Conservation (phyloP, 1,140 invertebrate species). For the Eumaeus atala region DNA sequence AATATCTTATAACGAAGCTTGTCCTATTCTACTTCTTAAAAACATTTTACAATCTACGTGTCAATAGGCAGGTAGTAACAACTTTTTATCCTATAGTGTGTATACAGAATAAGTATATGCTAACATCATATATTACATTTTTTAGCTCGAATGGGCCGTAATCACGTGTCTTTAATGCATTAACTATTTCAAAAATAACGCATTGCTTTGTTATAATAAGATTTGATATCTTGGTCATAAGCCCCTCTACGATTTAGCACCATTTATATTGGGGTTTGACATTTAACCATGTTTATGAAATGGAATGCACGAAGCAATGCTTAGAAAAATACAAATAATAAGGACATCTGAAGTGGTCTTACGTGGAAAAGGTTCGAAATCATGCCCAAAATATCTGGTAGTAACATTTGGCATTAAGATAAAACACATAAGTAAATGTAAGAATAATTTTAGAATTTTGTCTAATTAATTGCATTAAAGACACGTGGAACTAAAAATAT, state of each 20-base stretch:
- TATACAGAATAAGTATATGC: slow-evolving; percentile 50
- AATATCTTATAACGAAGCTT: slow-evolving; percentile 67
- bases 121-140: slow-evolving; percentile 21
- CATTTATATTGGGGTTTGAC: neutral
- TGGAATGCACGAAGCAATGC: too few relatives aligned
- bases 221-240: neutral
- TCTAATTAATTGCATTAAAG: too few relatives aligned
- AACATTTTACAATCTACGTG: slow-evolving; percentile 58
- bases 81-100: slow-evolving; percentile 51
- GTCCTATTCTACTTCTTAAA: slow-evolving; percentile 55
- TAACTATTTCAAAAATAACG: neutral
- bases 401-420: too few relatives aligned
- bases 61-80: slow-evolving; percentile 70
- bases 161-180: neutral
- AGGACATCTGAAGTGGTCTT: too few relatives aligned
- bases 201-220: neutral
- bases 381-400: too few relatives aligned
- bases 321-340: too few relatives aligned
- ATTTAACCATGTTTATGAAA: too few relatives aligned
- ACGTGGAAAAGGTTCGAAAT: too few relatives aligned
- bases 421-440: too few relatives aligned
- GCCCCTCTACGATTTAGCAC: slow-evolving; percentile 8
- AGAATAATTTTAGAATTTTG: too few relatives aligned
- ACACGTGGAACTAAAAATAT: too few relatives aligned
- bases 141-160: neutral